phyloP scores from a whole-genome alignment of 2,888 invertebrate species.

The Yponomeuta plumbellus region DNA sequence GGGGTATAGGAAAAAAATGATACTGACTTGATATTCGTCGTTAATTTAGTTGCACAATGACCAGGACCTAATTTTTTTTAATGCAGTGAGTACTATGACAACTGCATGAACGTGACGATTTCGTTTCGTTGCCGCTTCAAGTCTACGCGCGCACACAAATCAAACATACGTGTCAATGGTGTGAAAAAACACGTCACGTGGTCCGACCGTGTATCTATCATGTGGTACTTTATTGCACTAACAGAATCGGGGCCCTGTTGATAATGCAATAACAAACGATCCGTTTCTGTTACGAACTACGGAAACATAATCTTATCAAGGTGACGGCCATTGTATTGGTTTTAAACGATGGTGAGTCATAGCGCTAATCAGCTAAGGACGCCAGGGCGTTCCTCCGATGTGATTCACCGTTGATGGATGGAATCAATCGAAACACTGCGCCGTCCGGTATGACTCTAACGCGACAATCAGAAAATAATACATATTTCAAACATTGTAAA shows the following conservation, averaged over 20 bases:
- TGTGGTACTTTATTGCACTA: too few species aligned
- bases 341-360: conserved; percentile 63
- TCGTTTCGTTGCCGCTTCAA: too few species aligned
- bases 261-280: not conserved
- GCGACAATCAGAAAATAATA: not conserved
- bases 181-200: too few species aligned
- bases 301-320: conserved; percentile 40
- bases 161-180: too few species aligned
- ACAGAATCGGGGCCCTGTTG: too few species aligned
- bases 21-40: too few species aligned
- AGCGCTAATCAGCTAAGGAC: conserved; percentile 59
- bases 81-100: too few species aligned
- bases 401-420: conserved; percentile 46
- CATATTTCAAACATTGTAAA: conserved; percentile 2
- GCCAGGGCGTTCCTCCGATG: conserved; percentile 54
- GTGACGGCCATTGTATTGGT: conserved; percentile 33
- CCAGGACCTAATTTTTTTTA: too few species aligned
- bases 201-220: too few species aligned
- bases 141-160: too few species aligned
- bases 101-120: too few species aligned
- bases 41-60: too few species aligned
- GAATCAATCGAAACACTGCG: conserved; percentile 26
- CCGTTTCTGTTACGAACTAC: conserved; percentile 12
- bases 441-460: not conserved
- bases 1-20: not conserved